Evolutionary conservation across 2,888 invertebrate species (phyloP), one percentile per base, ranked within the genome.

Genomic region (Pollenia angustigena): DNA sequence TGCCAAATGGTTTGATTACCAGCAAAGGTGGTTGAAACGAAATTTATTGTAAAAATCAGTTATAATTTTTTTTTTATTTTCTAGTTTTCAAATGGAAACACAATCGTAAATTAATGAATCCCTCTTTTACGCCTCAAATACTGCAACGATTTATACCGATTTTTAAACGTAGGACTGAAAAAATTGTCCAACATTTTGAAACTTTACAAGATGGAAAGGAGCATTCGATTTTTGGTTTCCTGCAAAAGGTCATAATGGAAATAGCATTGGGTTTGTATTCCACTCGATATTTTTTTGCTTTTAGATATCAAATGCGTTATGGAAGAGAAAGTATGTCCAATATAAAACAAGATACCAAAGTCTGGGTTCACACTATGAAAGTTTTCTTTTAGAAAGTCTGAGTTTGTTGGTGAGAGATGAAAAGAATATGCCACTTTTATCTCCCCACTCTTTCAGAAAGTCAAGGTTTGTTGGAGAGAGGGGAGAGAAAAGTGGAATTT

Each of bases 31-130:
- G 54, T 12, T 56, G 0, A 0, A 4, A 11, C 4, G 32, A 0
- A 4, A 6, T 32, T 32, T 32, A 6, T 32, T 32, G 32, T 32
- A n/a, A 54, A 48, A 44, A 44, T 16, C 46, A 4, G 10, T 23
- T 23, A 23, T 4, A 16, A 46, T 7, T 48, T n/a, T 32, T 46
- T 11, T 32, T n/a, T 72, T n/a, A 1, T 32, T 32, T 32, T 60
- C 44, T 16, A 81, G 81, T 50, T 68, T 60, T 75, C 6, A 84
- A 84, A 74, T 84, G 84, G 84, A 79, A 79, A 54, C 84, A 74
- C 18, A 68, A 84, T 79, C 84, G 84, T 18, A 84, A 79, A 79
- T 14, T 84, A 23, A 79, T 79, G 79, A 84, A 84, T 50, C 58
- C 72, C 12, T 52, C 84, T 0, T 79, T 79, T 46, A 7, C 32